These are phyloP conservation scores for Nothoprocta perdicaria DNA, from an alignment of 2,113 vertebrate genomes.

Conservation along the genomic window DNA sequence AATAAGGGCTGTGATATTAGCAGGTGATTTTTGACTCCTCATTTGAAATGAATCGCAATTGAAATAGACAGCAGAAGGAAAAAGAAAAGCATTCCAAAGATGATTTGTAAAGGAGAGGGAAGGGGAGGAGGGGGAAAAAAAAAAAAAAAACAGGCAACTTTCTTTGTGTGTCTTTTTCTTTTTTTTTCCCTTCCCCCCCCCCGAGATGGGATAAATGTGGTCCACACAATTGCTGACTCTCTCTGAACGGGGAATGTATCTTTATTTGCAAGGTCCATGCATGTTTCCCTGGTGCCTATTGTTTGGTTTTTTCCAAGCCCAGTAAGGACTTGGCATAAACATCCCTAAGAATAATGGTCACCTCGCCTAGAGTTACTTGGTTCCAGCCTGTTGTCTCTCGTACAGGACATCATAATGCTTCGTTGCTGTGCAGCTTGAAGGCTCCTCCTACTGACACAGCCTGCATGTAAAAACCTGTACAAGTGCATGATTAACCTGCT, in stretches of 20 bases:
- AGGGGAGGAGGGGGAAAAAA: no score
- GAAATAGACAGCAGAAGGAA: background rate
- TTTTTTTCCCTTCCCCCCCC: background rate
- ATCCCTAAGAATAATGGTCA: background rate
- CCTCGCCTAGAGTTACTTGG: background rate
- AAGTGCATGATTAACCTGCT: constrained; percentile 54
- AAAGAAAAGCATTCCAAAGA: background rate
- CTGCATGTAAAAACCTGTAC: constrained; percentile 12
- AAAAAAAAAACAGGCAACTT: fast-evolving
- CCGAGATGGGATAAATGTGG: fast-evolving
- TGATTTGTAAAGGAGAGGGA: background rate
- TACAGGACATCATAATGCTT: background rate
- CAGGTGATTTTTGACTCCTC: constrained; percentile 49
- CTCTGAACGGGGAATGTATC: background rate
- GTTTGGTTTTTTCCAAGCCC: background rate
- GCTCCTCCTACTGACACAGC: background rate
- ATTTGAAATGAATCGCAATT: background rate
- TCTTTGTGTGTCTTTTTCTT: background rate
- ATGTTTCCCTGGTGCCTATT: background rate
- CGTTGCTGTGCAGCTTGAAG: background rate
- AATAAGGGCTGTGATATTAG: background rate
- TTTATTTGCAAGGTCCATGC: background rate
- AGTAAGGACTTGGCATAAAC: background rate
- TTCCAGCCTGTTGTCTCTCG: background rate
- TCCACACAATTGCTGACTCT: background rate